Evolutionary conservation across 1,140 invertebrate species (phyloP), one percentile per base, ranked within the genome.

Genomic region (Papilio xuthus): DNA sequence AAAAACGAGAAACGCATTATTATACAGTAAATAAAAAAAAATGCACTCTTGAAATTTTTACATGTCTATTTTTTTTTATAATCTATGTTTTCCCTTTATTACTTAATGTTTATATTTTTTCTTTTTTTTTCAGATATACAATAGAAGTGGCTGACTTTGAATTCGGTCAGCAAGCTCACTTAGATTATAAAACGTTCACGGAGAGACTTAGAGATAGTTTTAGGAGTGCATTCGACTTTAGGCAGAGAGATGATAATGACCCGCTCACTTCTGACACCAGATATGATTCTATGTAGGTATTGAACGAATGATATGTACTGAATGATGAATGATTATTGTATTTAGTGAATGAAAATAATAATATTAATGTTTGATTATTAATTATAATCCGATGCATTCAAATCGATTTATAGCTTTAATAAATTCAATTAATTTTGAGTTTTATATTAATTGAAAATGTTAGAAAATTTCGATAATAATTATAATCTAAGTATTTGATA

Each of bases 91-190:
- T n/a, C 50, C 18, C 50, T n/a, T 6, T 0, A 2, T 53, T 18
- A 53, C 4, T 0, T n/a, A n/a, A 18, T 47, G 1, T 47, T 8
- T 20, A 20, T n/a, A 15, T 4, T 13, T 44, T 44, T 2, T n/a
- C 6, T 50, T n/a, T 6, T n/a, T 78, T 85, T 87, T 90, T 67
- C 87, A 97, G 97, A 82, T 97, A 96, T 84, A 96, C 95, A 2
- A 95, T 98, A 20, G 97, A 98, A 94, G 97, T 98, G 3, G 97
- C 97, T 0, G 96, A 98, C 88, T 98, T 98, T 86, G 97, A 98
- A 91, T 98, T 98, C 89, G 97, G 97, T 1, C 96, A 88, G 63
- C 86, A 97, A 89, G 94, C 95, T 12, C 96, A 98, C 79, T 95
- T 97, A 90, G 97, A 97, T 81, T 98, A 98, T 85, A 98, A 97